Base-by-base conservation (phyloP, 2,113 vertebrate genomes). In the Ibidorhyncha struthersii region DNA sequence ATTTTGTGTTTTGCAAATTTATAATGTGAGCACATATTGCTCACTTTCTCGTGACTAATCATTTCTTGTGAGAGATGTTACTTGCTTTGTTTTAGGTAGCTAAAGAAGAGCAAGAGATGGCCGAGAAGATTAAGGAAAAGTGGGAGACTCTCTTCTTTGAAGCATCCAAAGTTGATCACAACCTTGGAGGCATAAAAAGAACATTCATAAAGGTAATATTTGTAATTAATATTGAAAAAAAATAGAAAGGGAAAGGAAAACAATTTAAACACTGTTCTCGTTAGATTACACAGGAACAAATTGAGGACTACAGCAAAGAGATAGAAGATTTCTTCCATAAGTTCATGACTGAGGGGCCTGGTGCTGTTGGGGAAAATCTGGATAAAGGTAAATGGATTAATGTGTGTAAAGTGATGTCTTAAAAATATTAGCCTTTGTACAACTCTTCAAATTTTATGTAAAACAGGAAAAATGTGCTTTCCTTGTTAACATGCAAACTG, bases 301-400 rank as follows among this genome's bases (percentile, higher is more conserved):
- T 98, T 81, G 81, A 97, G 41, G 98, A 98, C 50, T 99, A 98
- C 79, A 98, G 97, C 70, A 96, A 94, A 80, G 98, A 99, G 41
- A 82, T 99, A 67, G 96, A 90, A 9, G 93, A 98, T 38, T 99
- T 99, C 93, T 96, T 98, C 10, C 98, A 96, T 18, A 98, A 98
- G 62, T 99, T 99, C 82, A 96, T 97, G 49, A 82, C 45, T 1
- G 95, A 99, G 50, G 99, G 99, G 1, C 99, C 99, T 43, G 99
- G 99, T 78, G 97, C 99, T 82, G 98, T 99, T 50, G 99, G 99
- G 14, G 98, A 99, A 23, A 93, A 99, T 97, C 98, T 99, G 45
- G 99, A 99, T 34, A 98, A 97, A 98, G 99, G 99, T 99, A 92
- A 93, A 90, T 61, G 11, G 22, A n/a, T 66, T 61, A 27, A 32